Conservation (phyloP, 35 echinoderm and acorn worm genomes). For the Lytechinus pictus region DNA sequence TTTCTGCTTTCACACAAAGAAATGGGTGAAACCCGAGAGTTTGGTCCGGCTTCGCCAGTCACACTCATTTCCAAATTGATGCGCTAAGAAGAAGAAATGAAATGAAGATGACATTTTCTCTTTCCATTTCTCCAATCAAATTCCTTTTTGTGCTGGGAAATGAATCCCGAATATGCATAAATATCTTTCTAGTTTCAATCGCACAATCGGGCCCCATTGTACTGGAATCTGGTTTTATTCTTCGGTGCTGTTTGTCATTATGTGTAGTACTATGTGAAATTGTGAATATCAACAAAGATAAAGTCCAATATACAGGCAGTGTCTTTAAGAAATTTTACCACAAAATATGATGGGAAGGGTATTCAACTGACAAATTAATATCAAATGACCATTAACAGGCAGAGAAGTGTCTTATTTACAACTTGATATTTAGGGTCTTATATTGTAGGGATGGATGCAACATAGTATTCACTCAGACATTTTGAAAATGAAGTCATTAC, state of each 20-base stretch:
- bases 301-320: too few species aligned
- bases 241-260: neutral
- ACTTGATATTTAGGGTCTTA: too few species aligned
- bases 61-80: slow-evolving; percentile 40
- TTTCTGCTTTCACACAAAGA: neutral
- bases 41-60: neutral
- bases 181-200: neutral
- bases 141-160: neutral
- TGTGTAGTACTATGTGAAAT: too few species aligned
- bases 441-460: too few species aligned
- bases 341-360: too few species aligned
- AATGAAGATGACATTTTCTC: slow-evolving; percentile 16
- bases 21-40: neutral
- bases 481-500: too few species aligned
- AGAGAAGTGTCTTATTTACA: too few species aligned
- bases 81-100: neutral
- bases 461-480: too few species aligned
- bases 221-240: neutral
- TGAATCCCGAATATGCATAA: neutral
- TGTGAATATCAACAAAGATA: too few species aligned
- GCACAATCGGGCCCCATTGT: neutral
- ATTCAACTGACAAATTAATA: too few species aligned
- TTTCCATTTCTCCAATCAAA: slow-evolving; percentile 5
- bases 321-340: too few species aligned
- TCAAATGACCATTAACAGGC: too few species aligned